A percentile compares a stretch with the other conserved stretches of the same genome.
These are phyloP conservation scores for Turnix velox DNA, from an alignment of 2,113 vertebrate species.

Conservation along the genomic window DNA sequence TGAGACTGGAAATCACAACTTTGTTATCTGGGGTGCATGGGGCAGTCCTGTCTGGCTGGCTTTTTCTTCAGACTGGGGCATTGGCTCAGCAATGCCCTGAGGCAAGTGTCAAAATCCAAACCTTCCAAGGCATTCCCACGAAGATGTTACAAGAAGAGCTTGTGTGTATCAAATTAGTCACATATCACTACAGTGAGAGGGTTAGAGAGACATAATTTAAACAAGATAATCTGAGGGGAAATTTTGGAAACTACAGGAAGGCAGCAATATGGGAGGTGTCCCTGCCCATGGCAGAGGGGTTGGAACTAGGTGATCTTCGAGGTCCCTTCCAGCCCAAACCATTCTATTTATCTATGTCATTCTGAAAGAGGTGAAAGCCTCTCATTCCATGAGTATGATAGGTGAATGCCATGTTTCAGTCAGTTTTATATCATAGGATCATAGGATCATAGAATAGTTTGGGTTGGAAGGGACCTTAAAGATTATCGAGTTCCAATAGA, in stretches of 20 bases:
- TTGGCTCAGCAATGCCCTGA: neutral
- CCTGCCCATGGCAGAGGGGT: too few species aligned
- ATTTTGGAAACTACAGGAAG: too few species aligned
- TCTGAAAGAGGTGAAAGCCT: neutral
- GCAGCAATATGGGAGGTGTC: too few species aligned
- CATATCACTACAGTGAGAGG: too few species aligned
- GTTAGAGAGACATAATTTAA: too few species aligned
- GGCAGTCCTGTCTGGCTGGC: neutral
- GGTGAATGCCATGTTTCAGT: neutral
- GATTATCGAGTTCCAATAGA: too few species aligned
- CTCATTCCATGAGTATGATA: neutral
- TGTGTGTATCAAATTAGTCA: neutral
- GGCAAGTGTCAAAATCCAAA: neutral
- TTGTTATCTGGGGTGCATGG: fast-evolving
- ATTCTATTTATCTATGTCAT: too few species aligned
- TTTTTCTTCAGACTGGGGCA: neutral
- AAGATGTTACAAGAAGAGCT: neutral
- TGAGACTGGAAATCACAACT: neutral
- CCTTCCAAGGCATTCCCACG: neutral
- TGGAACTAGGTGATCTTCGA: too few species aligned
- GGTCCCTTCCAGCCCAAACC: too few species aligned
- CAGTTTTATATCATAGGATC: constrained; percentile 8
- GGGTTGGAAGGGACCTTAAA: too few species aligned
- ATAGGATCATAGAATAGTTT: too few species aligned
- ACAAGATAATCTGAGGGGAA: too few species aligned